A percentile compares a stretch with the other conserved stretches of the same genome.
Evolutionary conservation across 2,888 invertebrate species (phyloP).

Genomic region (Epinotia bilunana): DNA sequence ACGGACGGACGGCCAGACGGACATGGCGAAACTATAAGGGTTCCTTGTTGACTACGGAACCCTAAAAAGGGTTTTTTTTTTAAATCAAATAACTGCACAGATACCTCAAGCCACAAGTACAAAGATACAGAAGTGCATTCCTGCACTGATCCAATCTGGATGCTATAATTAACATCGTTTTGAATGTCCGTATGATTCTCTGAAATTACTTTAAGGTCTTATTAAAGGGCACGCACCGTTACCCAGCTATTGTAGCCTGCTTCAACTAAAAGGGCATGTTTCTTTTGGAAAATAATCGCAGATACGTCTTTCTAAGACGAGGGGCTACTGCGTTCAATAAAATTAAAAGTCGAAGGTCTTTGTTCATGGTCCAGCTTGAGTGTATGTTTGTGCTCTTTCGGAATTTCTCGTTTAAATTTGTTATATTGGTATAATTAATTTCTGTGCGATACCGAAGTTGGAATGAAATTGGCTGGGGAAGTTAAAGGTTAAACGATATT

Average conservation of each 20-base stretch:
- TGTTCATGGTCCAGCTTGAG: conserved; percentile 70
- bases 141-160: conserved; percentile 16
- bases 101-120: conserved; percentile 6
- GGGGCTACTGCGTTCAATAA: conserved; percentile 61
- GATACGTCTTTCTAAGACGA: neutral
- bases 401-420: conserved; percentile 26
- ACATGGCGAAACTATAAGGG: too few relatives aligned
- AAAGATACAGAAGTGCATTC: conserved; percentile 14
- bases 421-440: conserved; percentile 16
- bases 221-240: conserved; percentile 66
- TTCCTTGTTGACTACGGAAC: too few relatives aligned
- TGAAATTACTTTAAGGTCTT: conserved; percentile 67
- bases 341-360: conserved; percentile 73
- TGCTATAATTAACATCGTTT: conserved; percentile 32
- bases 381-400: conserved; percentile 53
- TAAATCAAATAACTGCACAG: neutral
- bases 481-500: conserved; percentile 24
- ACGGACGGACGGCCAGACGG: too few relatives aligned
- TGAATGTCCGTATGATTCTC: conserved; percentile 45
- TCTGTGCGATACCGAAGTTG: neutral
- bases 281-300: neutral
- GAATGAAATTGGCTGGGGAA: conserved; percentile 7
- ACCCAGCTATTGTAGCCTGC: conserved; percentile 58
- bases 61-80: neutral
- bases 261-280: conserved; percentile 1